Evolutionary conservation across 2,113 vertebrate genomes (phyloP).

Genomic region (Abramis brama): DNA sequence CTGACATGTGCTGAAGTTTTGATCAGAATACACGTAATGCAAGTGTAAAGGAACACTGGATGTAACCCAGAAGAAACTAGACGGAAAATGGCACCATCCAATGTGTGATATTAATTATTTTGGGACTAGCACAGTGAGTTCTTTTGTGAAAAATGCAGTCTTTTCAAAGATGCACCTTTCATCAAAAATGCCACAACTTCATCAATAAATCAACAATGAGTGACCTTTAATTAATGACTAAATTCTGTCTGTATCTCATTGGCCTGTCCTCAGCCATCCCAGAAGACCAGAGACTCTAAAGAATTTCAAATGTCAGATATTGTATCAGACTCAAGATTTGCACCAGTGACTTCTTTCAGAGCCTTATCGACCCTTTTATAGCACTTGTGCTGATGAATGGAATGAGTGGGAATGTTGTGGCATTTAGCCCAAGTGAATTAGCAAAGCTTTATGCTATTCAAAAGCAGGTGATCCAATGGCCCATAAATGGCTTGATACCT

Average conservation of each 20-base stretch:
- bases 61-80: too few relatives aligned
- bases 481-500: not conserved
- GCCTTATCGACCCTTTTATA: not conserved
- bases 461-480: not conserved
- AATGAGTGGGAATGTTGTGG: constrained; percentile 32
- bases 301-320: constrained; percentile 33
- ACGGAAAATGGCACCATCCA: too few relatives aligned
- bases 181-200: constrained; percentile 27
- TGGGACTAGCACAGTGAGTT: too few relatives aligned
- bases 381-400: constrained; percentile 22
- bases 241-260: constrained; percentile 10
- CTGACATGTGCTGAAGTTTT: too few relatives aligned
- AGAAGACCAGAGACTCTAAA: constrained; percentile 15
- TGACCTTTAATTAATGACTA: constrained; percentile 45
- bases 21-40: too few relatives aligned
- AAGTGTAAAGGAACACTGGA: too few relatives aligned
- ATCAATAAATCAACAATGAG: constrained; percentile 41
- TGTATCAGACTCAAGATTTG: constrained; percentile 22
- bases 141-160: too few relatives aligned
- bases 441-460: not conserved
- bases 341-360: constrained; percentile 10
- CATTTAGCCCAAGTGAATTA: constrained; percentile 1
- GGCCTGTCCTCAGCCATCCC: constrained; percentile 32
- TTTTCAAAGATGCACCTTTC: not conserved
- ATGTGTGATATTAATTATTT: too few relatives aligned